Evolutionary conservation across 2,797 vertebrate species (phyloP), one percentile per base, ranked within the genome.

Genomic region (Melanotaenia nigrans): DNA sequence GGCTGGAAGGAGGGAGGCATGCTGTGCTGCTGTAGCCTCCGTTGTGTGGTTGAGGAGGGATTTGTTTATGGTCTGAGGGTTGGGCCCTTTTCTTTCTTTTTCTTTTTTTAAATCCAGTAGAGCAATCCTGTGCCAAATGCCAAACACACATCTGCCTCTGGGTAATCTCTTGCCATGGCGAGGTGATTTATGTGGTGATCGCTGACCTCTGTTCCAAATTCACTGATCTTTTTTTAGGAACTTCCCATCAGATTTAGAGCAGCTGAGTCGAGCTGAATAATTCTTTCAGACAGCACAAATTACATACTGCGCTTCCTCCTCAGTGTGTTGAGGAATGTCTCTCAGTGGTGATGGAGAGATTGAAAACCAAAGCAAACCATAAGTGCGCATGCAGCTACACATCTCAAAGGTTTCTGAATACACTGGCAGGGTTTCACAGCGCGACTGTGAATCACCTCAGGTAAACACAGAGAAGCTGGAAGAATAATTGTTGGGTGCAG

Each of bases 11-110:
- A 79, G 77, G 79, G 76, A 82, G 78, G 78, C 75, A 85, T 8
- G 73, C 75, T 75, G 82, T 40, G 83, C 81, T 77, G 84, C 86
- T 87, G 71, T 42, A 88, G 80, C 73, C 85, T 89, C 84, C 76
- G 70, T 81, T 85, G 84, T 83, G 81, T 87, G 86, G 80, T 89
- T 90, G 89, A 85, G 82, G 87, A 89, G 86, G 91, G 87, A 91
- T 89, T 87, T 90, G 88, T 91, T 92, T 92, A 90, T 85, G 91
- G 91, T 88, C 74, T 84, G 84, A 86, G 85, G 88, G 89, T 77
- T 89, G 87, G 89, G 82, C 77, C 58, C 35, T 36, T 45, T 42
- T 75, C 76, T 75, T 73, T 45, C 13, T 40, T 16, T 20, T 7
- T 71, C 61, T 71, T 77, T 54, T 83, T 87, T 88, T 89, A 85